Evolutionary conservation across 1,140 invertebrate genomes (phyloP), one percentile per base, ranked within the genome.

Genomic region (Chrysopa pallens): DNA sequence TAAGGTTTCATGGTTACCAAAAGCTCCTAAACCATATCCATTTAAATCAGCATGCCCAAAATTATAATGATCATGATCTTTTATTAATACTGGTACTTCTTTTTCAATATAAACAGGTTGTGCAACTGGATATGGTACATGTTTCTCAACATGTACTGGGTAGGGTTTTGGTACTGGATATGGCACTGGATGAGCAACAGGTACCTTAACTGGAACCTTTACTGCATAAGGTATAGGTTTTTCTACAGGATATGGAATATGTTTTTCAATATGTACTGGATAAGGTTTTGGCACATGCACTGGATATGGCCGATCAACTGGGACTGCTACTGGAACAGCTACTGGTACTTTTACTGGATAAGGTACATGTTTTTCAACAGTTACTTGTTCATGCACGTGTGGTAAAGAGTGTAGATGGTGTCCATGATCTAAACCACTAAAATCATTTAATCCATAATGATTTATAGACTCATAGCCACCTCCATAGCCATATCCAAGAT

Each of bases 311-410:
- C 52, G 50, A 38, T 57, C 53, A 6, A 60, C 56, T 42, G 52
- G 55, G 1, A 59, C 55, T 36, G 56, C 47, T 4, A 54, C 51
- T 35, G 57, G 49, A 39, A 52, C 50, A 15, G 51, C 48, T 12
- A 58, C 54, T 15, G 48, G 51, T 4, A 69, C 61, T 43, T 68
- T 67, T 1, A 70, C 67, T 6, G 66, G 63, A 39, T 62, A 60
- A 1, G 64, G 52, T 13, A 57, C 53, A 29, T 54, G 55, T 43
- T 55, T 60, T 15, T 55, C 53, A 6, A 60, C 49, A 33, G 48
- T 51, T 8, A 58, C 51, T 11, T 53, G 17, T 23, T 23, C 2
- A 3, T 23, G 17, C 5, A 23, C 17, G 17, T 3, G 2, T 23
- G 17, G 17, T n/a, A n/a, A n/a, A n/a, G n/a, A n/a, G n/a, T n/a